A percentile compares a stretch with the other conserved stretches of the same genome.
Conservation (phyloP, 2,797 vertebrate species). For the Thamnophis elegans region DNA sequence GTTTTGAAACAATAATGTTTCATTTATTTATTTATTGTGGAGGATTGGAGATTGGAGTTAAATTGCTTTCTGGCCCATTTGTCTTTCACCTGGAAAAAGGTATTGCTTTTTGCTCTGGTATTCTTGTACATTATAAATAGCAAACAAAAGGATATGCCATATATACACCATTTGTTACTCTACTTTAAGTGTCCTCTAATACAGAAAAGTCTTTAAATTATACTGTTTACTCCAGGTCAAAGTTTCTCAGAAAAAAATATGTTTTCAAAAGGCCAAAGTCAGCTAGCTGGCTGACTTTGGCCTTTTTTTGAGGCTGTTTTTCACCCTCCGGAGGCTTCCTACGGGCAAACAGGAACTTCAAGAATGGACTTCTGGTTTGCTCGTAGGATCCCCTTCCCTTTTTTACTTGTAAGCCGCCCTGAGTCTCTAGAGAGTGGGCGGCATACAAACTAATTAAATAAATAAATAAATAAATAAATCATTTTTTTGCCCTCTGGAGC, state of each 20-base stretch:
- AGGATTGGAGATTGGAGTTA: not conserved
- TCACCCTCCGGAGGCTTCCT: too few relatives aligned
- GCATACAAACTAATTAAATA: too few relatives aligned
- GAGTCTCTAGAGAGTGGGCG: too few relatives aligned
- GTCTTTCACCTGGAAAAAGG: not conserved
- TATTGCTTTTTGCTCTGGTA: not conserved
- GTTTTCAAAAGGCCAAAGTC: too few relatives aligned
- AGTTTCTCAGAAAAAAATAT: not conserved
- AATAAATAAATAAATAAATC: too few relatives aligned
- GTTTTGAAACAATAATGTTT: not conserved
- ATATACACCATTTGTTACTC: not conserved
- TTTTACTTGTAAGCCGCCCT: too few relatives aligned
- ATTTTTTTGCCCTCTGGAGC: too few relatives aligned
- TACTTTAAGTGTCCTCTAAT: not conserved
- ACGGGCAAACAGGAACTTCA: too few relatives aligned
- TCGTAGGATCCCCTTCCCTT: too few relatives aligned
- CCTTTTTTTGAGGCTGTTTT: too few relatives aligned
- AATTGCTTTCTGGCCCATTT: not conserved
- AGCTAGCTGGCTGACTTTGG: too few relatives aligned
- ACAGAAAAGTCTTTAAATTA: not conserved
- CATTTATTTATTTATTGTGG: not conserved
- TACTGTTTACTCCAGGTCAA: not conserved
- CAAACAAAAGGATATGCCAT: not conserved
- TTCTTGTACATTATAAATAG: not conserved
- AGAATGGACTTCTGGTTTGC: too few relatives aligned